Evolutionary conservation across 2,113 vertebrate species (phyloP), one percentile per base, ranked within the genome.

Genomic region (Jacana jacana): DNA sequence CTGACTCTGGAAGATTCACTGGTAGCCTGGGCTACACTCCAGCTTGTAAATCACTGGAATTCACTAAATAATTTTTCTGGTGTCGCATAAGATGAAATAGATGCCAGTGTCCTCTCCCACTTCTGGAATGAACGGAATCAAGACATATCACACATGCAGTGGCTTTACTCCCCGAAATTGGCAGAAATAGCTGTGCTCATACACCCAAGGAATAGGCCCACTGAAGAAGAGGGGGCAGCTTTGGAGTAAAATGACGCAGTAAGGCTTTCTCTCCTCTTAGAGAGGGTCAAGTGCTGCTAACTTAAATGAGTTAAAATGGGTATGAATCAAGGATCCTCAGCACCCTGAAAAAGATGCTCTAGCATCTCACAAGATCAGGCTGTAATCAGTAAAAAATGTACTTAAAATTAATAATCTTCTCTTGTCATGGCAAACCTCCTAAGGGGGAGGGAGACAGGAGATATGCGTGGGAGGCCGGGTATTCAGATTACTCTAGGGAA

Each of bases 21-120:
- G 31, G 35, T 20, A 89, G 63, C 57, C 58, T 81, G n/a, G 61
- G 83, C 75, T 82, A 48, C 0, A 3, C 13, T 75, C 55, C 66
- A 91, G 71, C 35, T 69, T 93, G 82, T 72, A 87, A 86, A 77
- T 95, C 49, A 86, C n/a, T 87, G 79, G 24, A 88, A 76, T 76
- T 90, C 81, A 88, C 49, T 30, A 57, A 65, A 71, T 78, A 75
- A 78, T 58, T 96, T 76, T 71, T 33, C 55, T 77, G 33, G 39
- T 91, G 84, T 77, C 6, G 1, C n/a, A 13, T 35, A 83, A 86
- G 70, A 78, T 4, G 10, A 68, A 94, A 93, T 25, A 75, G 66
- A 93, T 58, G 76, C 20, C 63, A 76, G 39, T 48, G 83, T 64
- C 51, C 70, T 88, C 68, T 84, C n/a, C 44, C 49, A 30, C 31